Evolutionary conservation across 2,797 vertebrate species (phyloP).

Genomic region (Etheostoma nigrum): DNA sequence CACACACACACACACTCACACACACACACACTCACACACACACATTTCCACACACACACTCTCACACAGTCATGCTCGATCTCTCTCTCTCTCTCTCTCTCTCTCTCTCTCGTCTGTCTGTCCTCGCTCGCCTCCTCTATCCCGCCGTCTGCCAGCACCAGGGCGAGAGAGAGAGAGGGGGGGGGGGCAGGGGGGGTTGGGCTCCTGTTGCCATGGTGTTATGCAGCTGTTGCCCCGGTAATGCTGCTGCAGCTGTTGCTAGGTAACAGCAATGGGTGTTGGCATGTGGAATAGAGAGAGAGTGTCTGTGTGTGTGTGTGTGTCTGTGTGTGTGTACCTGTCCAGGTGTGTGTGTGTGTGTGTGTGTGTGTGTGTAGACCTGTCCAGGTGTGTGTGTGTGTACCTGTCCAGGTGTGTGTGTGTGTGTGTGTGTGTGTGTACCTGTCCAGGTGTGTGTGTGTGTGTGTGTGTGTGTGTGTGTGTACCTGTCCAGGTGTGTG

Average conservation of each 20-base stretch:
- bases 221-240: conserved; percentile 80
- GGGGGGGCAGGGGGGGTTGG: conserved; percentile 47
- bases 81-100: conserved; percentile 27
- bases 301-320: background rate
- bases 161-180: conserved; percentile 30
- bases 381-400: no score
- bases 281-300: conserved; percentile 52
- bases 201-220: conserved; percentile 77
- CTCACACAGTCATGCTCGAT: conserved; percentile 65
- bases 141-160: conserved; percentile 51
- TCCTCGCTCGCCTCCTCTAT: conserved; percentile 51
- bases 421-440: no score
- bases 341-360: no score
- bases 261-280: conserved; percentile 75
- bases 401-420: no score
- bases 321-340: no score
- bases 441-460: no score
- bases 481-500: no score
- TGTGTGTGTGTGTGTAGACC: no score
- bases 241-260: conserved; percentile 81
- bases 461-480: no score
- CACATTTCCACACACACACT: conserved; percentile 26
- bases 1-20: conserved; percentile 47
- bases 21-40: conserved; percentile 45
- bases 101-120: conserved; percentile 44